phyloP scores from a whole-genome alignment of 1,140 invertebrate genomes.

The Chymomyza costata region DNA sequence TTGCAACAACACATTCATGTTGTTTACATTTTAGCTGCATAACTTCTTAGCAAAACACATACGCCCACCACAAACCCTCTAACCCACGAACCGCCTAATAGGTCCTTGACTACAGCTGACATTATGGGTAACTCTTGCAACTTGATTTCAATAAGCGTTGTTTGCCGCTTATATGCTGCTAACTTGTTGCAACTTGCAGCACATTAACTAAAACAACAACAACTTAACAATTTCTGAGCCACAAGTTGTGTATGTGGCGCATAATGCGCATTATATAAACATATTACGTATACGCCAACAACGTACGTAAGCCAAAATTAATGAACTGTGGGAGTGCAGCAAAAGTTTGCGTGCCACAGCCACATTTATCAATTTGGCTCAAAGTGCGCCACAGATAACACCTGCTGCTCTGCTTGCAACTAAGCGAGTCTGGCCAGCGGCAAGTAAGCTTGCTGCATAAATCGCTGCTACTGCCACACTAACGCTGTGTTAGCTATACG shows the following conservation, averaged over 20 bases:
- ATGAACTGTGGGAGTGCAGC: slow-evolving; percentile 26
- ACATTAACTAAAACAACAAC: slow-evolving; percentile 45
- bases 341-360: slow-evolving; percentile 36
- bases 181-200: slow-evolving; percentile 59
- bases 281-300: slow-evolving; percentile 56
- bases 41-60: slow-evolving; percentile 36
- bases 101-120: too few species aligned
- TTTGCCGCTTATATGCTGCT: too few species aligned
- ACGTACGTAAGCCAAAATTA: slow-evolving; percentile 40
- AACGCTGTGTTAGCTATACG: slow-evolving; percentile 4
- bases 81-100: not conserved
- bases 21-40: slow-evolving; percentile 56
- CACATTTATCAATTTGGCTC: slow-evolving; percentile 57
- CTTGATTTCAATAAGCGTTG: slow-evolving; percentile 40
- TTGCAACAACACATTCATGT: too few species aligned
- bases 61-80: slow-evolving; percentile 16
- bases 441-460: slow-evolving; percentile 19
- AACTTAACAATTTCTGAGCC: too few species aligned
- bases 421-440: not conserved
- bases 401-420: slow-evolving; percentile 29
- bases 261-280: slow-evolving; percentile 50
- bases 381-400: slow-evolving; percentile 51
- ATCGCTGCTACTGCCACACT: slow-evolving; percentile 10
- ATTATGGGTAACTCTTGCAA: too few species aligned
- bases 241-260: too few species aligned